Conservation (phyloP, 2,888 invertebrate genomes). For the Arctia plantaginis region DNA sequence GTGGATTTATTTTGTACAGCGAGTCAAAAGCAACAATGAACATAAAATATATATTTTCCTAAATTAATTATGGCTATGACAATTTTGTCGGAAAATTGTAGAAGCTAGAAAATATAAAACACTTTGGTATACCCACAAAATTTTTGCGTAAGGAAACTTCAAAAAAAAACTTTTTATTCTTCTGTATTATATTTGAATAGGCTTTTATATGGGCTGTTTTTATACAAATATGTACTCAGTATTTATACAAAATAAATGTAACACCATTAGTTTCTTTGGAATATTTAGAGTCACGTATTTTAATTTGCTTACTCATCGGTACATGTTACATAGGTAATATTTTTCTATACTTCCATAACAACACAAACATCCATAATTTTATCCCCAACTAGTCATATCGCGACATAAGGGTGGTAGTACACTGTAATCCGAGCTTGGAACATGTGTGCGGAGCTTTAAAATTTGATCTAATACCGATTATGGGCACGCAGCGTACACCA, state of each 20-base stretch:
- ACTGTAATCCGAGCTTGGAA: conserved; percentile 74
- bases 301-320: neutral
- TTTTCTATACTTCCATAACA: neutral
- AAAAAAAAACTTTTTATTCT: too few species aligned
- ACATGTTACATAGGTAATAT: neutral
- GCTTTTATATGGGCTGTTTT: too few species aligned
- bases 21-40: too few species aligned
- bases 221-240: too few species aligned
- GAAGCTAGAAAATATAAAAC: too few species aligned
- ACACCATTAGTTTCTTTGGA: neutral
- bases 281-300: neutral
- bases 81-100: too few species aligned
- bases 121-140: too few species aligned
- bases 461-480: conserved; percentile 83
- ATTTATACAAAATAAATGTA: neutral
- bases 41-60: too few species aligned
- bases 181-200: too few species aligned
- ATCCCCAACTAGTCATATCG: conserved; percentile 32
- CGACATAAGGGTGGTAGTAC: conserved; percentile 59
- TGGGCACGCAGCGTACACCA: conserved; percentile 65
- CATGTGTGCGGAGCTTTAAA: conserved; percentile 83
- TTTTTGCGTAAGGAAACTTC: too few species aligned
- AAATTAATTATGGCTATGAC: too few species aligned
- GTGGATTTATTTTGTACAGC: too few species aligned
- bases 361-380: neutral